Conservation (phyloP, 2,888 invertebrate species). For the Cataglyphis altisquamis region DNA sequence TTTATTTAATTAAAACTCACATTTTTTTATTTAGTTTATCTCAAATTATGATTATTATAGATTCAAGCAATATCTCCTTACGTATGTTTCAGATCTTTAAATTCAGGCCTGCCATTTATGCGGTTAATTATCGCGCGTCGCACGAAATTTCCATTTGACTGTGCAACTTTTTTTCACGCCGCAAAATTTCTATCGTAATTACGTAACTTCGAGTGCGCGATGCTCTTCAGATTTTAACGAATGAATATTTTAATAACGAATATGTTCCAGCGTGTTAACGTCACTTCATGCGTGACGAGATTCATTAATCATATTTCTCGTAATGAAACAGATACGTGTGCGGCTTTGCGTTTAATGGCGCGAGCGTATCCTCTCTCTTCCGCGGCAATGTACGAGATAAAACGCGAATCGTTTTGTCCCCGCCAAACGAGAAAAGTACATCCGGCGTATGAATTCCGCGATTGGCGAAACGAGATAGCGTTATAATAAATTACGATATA, state of each 20-base stretch:
- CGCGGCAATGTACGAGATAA: constrained; percentile 42
- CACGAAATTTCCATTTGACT: constrained; percentile 21
- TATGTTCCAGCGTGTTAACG: constrained; percentile 37
- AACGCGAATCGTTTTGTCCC: constrained; percentile 39
- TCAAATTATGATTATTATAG: background rate
- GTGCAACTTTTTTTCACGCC: constrained; percentile 1
- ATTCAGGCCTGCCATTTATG: background rate
- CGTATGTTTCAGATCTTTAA: background rate
- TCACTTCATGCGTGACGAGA: constrained; percentile 39
- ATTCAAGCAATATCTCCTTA: background rate
- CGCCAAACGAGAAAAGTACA: constrained; percentile 24
- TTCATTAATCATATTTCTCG: constrained; percentile 55
- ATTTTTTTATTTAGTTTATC: background rate
- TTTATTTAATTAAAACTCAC: constrained; percentile 7
- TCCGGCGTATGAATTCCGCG: constrained; percentile 32
- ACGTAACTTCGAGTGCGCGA: constrained; percentile 25
- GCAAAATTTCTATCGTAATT: constrained; percentile 39
- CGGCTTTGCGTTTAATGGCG: constrained; percentile 43
- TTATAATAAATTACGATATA: constrained; percentile 47
- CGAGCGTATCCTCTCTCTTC: constrained; percentile 8
- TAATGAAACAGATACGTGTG: constrained; percentile 49
- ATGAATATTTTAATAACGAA: constrained; percentile 51
- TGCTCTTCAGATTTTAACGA: constrained; percentile 51
- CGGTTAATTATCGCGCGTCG: constrained; percentile 12
- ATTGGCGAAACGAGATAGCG: constrained; percentile 45